Evolutionary conservation across 2,888 invertebrate species (phyloP).

Genomic region (Ochropleura leucogaster): DNA sequence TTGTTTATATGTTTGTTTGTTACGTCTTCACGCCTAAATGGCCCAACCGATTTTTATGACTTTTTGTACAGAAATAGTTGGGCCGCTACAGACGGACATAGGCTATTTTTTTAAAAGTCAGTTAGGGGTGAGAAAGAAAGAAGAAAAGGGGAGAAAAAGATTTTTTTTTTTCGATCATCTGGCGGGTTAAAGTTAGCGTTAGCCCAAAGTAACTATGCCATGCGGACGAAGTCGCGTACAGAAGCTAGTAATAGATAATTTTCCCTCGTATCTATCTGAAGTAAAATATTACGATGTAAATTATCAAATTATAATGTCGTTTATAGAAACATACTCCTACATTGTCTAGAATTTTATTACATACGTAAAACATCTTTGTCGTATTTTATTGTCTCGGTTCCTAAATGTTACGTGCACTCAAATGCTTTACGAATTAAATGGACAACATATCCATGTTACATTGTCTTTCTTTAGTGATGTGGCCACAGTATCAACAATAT

Average conservation of each 20-base stretch:
- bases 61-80: no score
- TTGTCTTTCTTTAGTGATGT: neutral
- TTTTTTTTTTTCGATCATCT: no score
- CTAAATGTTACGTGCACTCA: conserved; percentile 17
- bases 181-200: no score
- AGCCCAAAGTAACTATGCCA: no score
- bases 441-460: neutral
- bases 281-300: conserved; percentile 4
- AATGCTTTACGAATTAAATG: conserved; percentile 28
- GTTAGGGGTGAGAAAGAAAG: no score
- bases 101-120: no score
- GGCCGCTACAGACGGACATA: no score
- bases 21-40: no score
- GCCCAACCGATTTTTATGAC: no score
- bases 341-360: conserved; percentile 36
- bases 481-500: neutral
- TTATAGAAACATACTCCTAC: neutral
- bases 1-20: no score
- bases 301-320: conserved; percentile 17
- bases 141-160: no score
- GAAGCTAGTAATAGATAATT: neutral
- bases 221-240: neutral
- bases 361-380: conserved; percentile 36
- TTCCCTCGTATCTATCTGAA: neutral
- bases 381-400: conserved; percentile 11